Evolutionary conservation across 2,113 vertebrate species (phyloP).

Genomic region (Columba janthina): DNA sequence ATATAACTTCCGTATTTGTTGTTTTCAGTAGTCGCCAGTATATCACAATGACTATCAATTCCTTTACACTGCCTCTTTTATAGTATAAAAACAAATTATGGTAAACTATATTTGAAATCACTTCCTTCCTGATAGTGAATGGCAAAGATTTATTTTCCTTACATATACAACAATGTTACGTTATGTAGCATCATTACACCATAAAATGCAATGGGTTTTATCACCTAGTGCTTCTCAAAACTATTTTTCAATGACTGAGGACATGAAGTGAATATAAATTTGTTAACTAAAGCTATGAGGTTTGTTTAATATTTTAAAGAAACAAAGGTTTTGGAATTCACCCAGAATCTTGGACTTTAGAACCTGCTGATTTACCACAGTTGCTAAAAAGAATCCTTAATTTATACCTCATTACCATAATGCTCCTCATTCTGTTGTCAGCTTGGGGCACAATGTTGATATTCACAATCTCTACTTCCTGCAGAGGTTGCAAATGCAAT

Average conservation of each 20-base stretch:
- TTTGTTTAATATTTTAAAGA: background rate
- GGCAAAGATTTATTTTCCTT: background rate
- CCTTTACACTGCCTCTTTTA: background rate
- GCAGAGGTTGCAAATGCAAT: background rate
- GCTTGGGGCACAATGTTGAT: background rate
- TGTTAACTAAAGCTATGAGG: background rate
- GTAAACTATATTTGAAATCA: background rate
- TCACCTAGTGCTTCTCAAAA: background rate
- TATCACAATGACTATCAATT: background rate
- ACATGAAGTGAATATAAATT: background rate
- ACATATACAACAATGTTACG: background rate
- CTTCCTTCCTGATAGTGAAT: background rate
- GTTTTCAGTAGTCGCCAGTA: background rate
- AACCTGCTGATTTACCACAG: background rate
- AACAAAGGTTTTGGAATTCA: background rate
- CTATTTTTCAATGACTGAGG: background rate
- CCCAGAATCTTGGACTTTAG: background rate
- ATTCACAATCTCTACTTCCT: background rate
- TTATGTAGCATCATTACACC: background rate
- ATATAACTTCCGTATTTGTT: background rate
- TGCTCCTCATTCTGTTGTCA: background rate
- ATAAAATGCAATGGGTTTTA: background rate
- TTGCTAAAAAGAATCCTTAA: background rate
- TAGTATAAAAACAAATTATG: background rate
- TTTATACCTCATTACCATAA: background rate